A percentile compares a stretch with the other conserved stretches of the same genome.
These are phyloP conservation scores for Sebastes itinus DNA, from an alignment of 2,797 vertebrate species.

Conservation along the genomic window DNA sequence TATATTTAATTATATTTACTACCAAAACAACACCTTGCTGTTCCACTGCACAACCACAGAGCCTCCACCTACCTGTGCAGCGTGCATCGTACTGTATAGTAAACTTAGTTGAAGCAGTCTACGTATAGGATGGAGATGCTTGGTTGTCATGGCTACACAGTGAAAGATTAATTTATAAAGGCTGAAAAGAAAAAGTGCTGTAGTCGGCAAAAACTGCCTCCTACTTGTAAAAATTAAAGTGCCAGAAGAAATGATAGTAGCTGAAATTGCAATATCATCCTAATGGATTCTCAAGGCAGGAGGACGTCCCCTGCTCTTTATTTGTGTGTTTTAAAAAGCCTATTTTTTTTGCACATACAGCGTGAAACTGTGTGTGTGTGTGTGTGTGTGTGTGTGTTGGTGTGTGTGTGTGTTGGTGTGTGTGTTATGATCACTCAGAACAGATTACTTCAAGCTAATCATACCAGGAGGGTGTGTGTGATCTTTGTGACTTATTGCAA, in stretches of 20 bases:
- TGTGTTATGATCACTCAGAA: background rate
- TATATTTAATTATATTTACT: background rate
- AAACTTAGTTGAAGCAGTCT: slow-evolving; percentile 4
- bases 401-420: background rate
- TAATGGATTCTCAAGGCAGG: slow-evolving; percentile 9
- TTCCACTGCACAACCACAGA: background rate
- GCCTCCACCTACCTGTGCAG: background rate
- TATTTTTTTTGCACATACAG: background rate
- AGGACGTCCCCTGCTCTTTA: background rate
- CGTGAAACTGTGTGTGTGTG: background rate
- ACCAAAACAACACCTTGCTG: background rate
- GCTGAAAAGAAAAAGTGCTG: slow-evolving; percentile 47
- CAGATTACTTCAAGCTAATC: background rate
- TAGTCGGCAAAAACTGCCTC: slow-evolving; percentile 32
- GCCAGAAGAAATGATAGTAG: slow-evolving; percentile 5
- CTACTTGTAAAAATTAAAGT: slow-evolving; percentile 13
- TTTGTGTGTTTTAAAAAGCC: background rate
- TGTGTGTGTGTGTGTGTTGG: background rate
- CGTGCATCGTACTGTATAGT: background rate
- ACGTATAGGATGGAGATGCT: slow-evolving; percentile 23
- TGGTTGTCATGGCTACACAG: slow-evolving; percentile 65
- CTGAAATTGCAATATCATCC: slow-evolving; percentile 37
- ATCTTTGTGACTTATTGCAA: background rate
- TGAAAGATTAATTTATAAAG: slow-evolving; percentile 65
- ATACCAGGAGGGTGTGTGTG: background rate